Evolutionary conservation across 2,113 vertebrate genomes (phyloP).

Genomic region (Rhinoderma darwinii): DNA sequence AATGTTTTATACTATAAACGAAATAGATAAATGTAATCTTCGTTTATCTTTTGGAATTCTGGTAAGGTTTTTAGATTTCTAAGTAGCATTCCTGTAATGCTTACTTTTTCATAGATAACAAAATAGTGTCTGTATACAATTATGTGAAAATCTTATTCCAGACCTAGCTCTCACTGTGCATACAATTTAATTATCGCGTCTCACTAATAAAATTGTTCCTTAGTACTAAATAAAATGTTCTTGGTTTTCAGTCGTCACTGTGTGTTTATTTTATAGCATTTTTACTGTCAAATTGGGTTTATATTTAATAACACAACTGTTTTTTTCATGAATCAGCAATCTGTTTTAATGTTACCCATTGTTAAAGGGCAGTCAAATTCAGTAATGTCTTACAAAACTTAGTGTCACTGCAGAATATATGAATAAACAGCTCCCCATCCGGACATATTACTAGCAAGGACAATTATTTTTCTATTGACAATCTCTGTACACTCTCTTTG

Average conservation of each 20-base stretch:
- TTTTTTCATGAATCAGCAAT: background rate
- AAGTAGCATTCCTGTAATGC: background rate
- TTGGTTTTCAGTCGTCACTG: background rate
- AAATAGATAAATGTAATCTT: constrained; percentile 10
- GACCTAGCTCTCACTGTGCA: background rate
- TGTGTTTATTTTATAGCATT: constrained; percentile 9
- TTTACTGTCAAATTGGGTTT: background rate
- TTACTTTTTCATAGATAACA: background rate
- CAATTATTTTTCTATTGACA: background rate
- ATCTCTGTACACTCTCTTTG: background rate
- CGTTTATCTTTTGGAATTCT: background rate
- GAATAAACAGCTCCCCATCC: background rate
- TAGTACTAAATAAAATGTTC: background rate
- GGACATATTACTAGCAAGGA: background rate
- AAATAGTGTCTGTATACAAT: background rate
- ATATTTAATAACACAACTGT: background rate
- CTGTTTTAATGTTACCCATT: background rate
- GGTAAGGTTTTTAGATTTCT: background rate
- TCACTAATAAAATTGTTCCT: background rate
- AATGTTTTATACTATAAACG: background rate
- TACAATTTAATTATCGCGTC: background rate
- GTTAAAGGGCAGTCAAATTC: background rate
- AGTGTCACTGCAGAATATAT: background rate
- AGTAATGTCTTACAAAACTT: background rate
- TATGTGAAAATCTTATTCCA: background rate